phyloP scores from a whole-genome alignment of 2,888 invertebrate genomes.

The Cheilosia impressa region DNA sequence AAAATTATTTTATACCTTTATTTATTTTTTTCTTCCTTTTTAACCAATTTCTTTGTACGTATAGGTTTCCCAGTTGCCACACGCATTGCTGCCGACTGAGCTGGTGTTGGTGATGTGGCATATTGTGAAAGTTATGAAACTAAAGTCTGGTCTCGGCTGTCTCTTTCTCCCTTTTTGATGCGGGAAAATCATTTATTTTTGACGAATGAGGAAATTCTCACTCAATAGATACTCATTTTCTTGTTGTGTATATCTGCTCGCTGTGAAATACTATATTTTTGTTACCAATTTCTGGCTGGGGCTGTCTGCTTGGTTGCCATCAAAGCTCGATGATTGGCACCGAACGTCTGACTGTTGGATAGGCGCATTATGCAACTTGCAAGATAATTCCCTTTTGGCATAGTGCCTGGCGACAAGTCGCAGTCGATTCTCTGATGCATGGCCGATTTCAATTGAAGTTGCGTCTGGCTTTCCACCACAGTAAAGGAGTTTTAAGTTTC shows the following conservation, averaged over 20 bases:
- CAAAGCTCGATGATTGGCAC: conserved; percentile 55
- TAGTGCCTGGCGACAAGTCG: conserved; percentile 1
- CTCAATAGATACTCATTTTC: conserved; percentile 20
- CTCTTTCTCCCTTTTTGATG: conserved; percentile 64
- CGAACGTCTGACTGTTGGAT: conserved; percentile 6
- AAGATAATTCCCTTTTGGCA: conserved; percentile 58
- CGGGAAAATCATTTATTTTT: conserved; percentile 34
- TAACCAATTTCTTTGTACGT: conserved; percentile 35
- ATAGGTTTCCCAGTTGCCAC: conserved; percentile 1
- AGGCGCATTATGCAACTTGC: conserved; percentile 46
- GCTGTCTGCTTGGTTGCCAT: conserved; percentile 30
- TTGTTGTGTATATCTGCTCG: conserved; percentile 1
- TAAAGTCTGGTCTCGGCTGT: conserved; percentile 16
- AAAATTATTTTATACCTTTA: conserved; percentile 18
- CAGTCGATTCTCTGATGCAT: conserved; percentile 38
- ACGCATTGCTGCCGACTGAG: conserved; percentile 9
- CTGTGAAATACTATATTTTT: conserved; percentile 53
- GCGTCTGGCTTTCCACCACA: conserved; percentile 13
- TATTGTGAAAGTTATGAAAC: conserved; percentile 72
- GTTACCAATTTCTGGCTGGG: conserved; percentile 55
- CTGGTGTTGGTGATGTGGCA: conserved; percentile 11
- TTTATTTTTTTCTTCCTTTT: conserved; percentile 11
- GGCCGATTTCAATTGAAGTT: conserved; percentile 34
- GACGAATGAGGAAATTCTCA: conserved; percentile 63
- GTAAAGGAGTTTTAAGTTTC: conserved; percentile 56